A percentile compares a stretch with the other conserved stretches of the same genome.
These are phyloP conservation scores for Ceyx margarethae DNA, from an alignment of 2,113 vertebrate genomes.

Conservation along the genomic window DNA sequence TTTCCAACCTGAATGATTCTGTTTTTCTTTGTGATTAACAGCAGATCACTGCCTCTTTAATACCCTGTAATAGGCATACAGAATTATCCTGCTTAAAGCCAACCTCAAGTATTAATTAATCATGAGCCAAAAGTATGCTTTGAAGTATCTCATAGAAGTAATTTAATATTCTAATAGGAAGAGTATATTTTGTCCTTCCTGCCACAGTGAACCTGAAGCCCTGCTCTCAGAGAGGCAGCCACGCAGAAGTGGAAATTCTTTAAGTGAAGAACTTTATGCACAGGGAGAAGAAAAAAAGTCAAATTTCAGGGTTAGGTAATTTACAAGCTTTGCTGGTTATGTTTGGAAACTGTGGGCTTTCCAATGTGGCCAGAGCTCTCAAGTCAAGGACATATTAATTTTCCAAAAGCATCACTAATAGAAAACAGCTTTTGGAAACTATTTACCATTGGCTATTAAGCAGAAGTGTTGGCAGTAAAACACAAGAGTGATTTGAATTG, in stretches of 20 bases:
- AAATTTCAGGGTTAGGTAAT: neutral
- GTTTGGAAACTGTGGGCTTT: neutral
- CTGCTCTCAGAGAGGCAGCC: neutral
- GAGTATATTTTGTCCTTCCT: neutral
- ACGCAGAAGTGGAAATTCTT: neutral
- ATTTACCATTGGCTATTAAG: neutral
- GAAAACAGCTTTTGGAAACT: conserved; percentile 16
- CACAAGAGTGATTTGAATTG: neutral
- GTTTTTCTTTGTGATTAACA: neutral
- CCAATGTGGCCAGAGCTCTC: neutral
- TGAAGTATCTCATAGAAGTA: neutral
- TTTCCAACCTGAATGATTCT: too few relatives aligned
- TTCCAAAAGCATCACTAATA: neutral
- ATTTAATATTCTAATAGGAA: neutral
- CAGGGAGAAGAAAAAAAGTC: neutral
- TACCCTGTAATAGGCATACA: neutral
- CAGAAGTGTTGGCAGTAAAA: neutral
- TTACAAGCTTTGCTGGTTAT: neutral
- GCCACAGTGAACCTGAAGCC: neutral
- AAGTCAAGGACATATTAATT: neutral
- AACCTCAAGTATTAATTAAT: neutral
- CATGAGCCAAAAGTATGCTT: neutral
- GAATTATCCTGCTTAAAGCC: conserved; percentile 13
- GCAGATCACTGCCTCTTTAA: neutral
- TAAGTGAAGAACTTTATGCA: neutral